Conservation (phyloP, 2,888 invertebrate genomes). For the Thereva unica region DNA sequence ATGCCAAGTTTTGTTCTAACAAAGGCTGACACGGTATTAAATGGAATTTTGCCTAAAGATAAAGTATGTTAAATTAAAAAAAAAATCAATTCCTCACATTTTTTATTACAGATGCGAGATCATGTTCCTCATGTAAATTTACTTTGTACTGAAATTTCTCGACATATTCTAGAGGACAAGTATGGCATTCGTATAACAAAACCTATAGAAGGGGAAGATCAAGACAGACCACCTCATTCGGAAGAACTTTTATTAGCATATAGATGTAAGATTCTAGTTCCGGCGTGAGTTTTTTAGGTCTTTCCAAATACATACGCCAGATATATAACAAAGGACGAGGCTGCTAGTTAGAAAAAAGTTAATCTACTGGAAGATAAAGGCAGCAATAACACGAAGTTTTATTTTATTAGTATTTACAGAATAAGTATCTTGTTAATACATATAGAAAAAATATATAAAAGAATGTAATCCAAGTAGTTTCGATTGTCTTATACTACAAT, state of each 20-base stretch:
- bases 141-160: slow-evolving; percentile 77
- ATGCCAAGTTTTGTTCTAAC: slow-evolving; percentile 96
- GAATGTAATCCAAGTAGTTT: no score
- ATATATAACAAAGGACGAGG: no score
- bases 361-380: no score
- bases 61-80: slow-evolving; percentile 61
- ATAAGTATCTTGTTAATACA: no score
- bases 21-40: slow-evolving; percentile 91
- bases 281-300: no score
- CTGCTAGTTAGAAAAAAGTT: no score
- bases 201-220: slow-evolving; percentile 70
- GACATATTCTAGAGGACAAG: slow-evolving; percentile 69
- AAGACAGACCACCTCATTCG: slow-evolving; percentile 64
- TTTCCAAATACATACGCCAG: no score
- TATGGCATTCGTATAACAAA: slow-evolving; percentile 79
- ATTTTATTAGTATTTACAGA: no score
- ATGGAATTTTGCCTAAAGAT: slow-evolving; percentile 96
- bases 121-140: slow-evolving; percentile 85
- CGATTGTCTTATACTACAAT: no score
- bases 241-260: slow-evolving; percentile 90
- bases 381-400: no score
- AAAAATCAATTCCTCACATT: neutral
- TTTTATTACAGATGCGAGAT: slow-evolving; percentile 73
- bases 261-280: slow-evolving; percentile 72
- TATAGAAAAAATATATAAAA: no score